These are phyloP conservation scores for Tholera decimalis DNA, from an alignment of 2,888 invertebrate species.

Conservation along the genomic window DNA sequence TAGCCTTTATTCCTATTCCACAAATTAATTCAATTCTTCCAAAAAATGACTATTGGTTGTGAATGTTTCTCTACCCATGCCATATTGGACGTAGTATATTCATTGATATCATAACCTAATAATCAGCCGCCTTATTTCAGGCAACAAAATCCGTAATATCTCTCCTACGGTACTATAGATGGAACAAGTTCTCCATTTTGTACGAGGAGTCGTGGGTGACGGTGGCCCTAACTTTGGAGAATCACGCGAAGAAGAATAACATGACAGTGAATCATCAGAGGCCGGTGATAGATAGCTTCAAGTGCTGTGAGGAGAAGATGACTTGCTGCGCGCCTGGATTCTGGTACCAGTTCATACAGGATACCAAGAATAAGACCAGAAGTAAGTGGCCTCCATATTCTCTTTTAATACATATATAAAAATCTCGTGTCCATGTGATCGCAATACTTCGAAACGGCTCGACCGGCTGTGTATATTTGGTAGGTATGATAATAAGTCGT, in stretches of 20 bases:
- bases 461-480: too few species aligned
- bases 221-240: constrained; percentile 95
- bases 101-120: not conserved
- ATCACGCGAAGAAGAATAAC: constrained; percentile 94
- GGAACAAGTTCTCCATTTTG: constrained; percentile 98
- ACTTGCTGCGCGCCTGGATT: constrained; percentile 95
- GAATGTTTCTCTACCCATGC: too few species aligned
- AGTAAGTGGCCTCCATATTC: constrained; percentile 85
- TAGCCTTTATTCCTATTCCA: too few species aligned
- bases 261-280: constrained; percentile 96
- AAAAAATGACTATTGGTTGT: too few species aligned
- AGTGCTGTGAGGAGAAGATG: constrained; percentile 95
- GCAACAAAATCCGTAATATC: constrained; percentile 98
- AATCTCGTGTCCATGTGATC: too few species aligned
- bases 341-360: constrained; percentile 96
- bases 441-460: too few species aligned
- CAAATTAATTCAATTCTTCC: too few species aligned
- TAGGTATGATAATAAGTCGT: too few species aligned
- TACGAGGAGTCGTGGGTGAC: constrained; percentile 96
- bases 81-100: not conserved
- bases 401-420: too few species aligned
- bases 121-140: constrained; percentile 83
- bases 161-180: constrained; percentile 97
- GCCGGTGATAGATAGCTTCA: constrained; percentile 93
- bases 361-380: constrained; percentile 96